These are phyloP conservation scores for Laterallus jamaicensis DNA, from an alignment of 2,113 vertebrate genomes.

Conservation along the genomic window DNA sequence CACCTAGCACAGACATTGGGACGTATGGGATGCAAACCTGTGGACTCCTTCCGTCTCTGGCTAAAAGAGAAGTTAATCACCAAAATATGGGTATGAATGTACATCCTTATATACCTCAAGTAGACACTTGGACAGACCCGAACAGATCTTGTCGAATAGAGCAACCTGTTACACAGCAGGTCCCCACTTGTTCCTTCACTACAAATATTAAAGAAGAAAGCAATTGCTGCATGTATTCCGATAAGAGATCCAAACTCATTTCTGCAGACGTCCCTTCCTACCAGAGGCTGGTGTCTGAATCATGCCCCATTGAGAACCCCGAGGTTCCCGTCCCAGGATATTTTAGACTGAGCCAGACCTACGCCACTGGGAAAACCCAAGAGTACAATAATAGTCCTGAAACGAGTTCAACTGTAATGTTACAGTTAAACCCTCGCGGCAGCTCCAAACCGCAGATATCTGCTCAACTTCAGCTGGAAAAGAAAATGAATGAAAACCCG, in stretches of 20 bases:
- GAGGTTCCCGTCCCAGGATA: constrained; percentile 98
- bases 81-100: constrained; percentile 99
- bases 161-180: constrained; percentile 92
- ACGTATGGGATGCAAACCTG: constrained; percentile 99
- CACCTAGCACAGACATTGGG: constrained; percentile 95
- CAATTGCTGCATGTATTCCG: constrained; percentile 99
- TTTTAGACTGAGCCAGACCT: constrained; percentile 99
- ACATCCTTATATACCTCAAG: constrained; percentile 98
- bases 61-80: constrained; percentile 97
- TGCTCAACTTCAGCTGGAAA: constrained; percentile 88
- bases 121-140: constrained; percentile 98
- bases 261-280: constrained; percentile 90
- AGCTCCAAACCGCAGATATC: constrained; percentile 90
- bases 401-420: constrained; percentile 90
- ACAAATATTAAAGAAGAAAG: constrained; percentile 99
- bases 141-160: constrained; percentile 95
- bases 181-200: constrained; percentile 95
- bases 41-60: constrained; percentile 98
- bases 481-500: constrained; percentile 86
- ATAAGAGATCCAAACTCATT: constrained; percentile 95
- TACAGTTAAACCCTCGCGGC: constrained; percentile 92
- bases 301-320: constrained; percentile 91
- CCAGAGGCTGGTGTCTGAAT: constrained; percentile 89
- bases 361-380: constrained; percentile 92
- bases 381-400: constrained; percentile 91